Base-by-base conservation (phyloP, 2,888 invertebrate species). In the Spodoptera exigua region DNA sequence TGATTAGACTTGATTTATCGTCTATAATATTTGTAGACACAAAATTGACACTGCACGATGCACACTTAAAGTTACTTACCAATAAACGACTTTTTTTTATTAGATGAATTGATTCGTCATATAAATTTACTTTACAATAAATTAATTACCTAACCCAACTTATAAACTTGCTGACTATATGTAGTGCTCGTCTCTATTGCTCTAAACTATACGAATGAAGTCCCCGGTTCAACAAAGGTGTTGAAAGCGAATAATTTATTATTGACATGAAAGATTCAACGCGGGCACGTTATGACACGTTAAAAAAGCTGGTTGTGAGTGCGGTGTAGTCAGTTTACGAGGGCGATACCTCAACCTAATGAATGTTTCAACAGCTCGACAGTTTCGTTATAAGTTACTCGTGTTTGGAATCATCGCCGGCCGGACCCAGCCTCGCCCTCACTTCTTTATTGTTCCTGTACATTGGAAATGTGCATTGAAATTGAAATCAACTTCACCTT, bases 221-320 rank as follows among this genome's bases (percentile, higher is more conserved):
- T 43, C 21, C 7, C n/a, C 13, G 9, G 13, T 43, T 14, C 11
- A 27, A 5, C 27, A 21, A 27, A 51, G 37, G 35, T 45, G 39
- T 54, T 43, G 17, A 55, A 41, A 21, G 17, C 21, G 36, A 57
- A 47, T 36, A 41, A 58, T 47, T 86, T 86, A 79, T 74, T 82
- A 89, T 88, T 80, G 86, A 80, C 83, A 89, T 89, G 87, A 86
- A 89, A 88, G 73, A 90, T 90, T 86, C 89, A 90, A 85, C 85
- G 82, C 81, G 77, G 79, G 83, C 84, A 81, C 79, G 76, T 81
- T 82, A 83, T 89, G 81, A 79, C 76, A 70, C 72, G 65, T 81
- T 78, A 79, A 83, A 83, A 84, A 84, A 80, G 70, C 78, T 75
- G 66, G 68, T 61, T 68, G 75, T 79, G 27, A 84, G 81, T 77